Percentiles rank a stretch among this genome's conserved stretches.
Evolutionary conservation across 2,113 vertebrate genomes (phyloP).

Genomic region (Ginglymostoma cirratum): DNA sequence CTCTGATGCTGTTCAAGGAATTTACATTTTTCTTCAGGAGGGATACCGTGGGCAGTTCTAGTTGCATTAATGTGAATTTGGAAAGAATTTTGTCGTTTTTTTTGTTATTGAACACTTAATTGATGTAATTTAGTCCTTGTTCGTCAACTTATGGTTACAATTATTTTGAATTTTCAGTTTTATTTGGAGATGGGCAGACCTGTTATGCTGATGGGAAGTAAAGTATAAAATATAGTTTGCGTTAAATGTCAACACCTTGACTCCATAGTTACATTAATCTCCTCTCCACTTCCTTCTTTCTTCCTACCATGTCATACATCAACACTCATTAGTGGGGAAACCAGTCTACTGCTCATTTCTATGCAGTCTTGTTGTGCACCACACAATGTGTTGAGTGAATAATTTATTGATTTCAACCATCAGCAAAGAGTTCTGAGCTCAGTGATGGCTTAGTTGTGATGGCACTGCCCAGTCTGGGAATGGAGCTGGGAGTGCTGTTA

Average conservation of each 20-base stretch:
- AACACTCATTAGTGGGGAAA: no score
- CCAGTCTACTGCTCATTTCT: neutral
- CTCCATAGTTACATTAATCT: neutral
- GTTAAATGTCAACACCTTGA: neutral
- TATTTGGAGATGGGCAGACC: neutral
- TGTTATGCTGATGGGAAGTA: neutral
- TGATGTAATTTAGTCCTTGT: conserved; percentile 12
- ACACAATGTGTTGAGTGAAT: neutral
- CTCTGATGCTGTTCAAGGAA: neutral
- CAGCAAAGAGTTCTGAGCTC: neutral
- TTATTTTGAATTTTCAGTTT: neutral
- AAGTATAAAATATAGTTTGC: neutral
- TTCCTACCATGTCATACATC: neutral
- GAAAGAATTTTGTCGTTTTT: neutral
- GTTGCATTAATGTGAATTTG: neutral
- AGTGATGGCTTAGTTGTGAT: neutral
- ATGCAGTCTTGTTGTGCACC: neutral
- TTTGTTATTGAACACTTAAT: neutral
- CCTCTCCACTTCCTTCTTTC: neutral
- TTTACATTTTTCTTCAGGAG: neutral
- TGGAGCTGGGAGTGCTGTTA: neutral
- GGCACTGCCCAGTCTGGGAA: neutral
- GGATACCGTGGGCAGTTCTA: neutral
- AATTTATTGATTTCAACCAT: neutral
- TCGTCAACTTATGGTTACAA: neutral